Base-by-base conservation (phyloP, 2,113 vertebrate species). In the Osmerus eperlanus region DNA sequence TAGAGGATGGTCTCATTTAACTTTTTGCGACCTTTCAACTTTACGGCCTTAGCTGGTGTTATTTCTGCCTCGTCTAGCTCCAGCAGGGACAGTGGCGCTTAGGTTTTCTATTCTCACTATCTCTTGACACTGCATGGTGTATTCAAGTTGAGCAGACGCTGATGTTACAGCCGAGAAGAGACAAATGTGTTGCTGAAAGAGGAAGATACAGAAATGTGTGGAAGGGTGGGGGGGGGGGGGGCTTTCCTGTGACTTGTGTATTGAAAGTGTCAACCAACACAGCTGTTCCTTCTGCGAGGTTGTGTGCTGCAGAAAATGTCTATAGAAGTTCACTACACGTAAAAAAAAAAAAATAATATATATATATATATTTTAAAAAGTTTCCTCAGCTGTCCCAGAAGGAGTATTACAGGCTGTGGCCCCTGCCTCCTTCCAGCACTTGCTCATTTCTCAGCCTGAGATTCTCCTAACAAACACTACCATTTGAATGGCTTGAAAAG, bases 61-160 rank as follows among this genome's bases (percentile, higher is more conserved):
- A 51, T 87, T 70, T 76, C 77, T 74, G 76, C 76, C 74, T 58
- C 52, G 67, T 71, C 69, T 75, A 18, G 75, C 61, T 73, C 68
- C 67, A 63, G 54, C n/a, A 71, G 51, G 18, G 59, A 83, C 87
- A 84, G 85, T 83, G 87, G 87, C 64, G 60, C 59, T 71, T 72
- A 56, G 67, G 77, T 65, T 55, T 55, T 88, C 88, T 28, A 78
- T 83, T 90, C 87, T 91, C 89, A 84, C 87, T 86, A 75, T 83
- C 72, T 73, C 78, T 86, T 85, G 89, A 90, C 85, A 78, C 78
- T 74, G 77, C 8, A 9, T 58, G 56, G 71, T 76, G 73, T 63
- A 13, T 16, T 63, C 65, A 28, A 23, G 65, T 32, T 28, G 67
- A 81, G 68, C 41, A 25, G 70, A 72, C 21, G 70, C 66, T 81